These are phyloP conservation scores for Eupithecia dodoneata DNA, from an alignment of 2,888 invertebrate species.

Conservation along the genomic window DNA sequence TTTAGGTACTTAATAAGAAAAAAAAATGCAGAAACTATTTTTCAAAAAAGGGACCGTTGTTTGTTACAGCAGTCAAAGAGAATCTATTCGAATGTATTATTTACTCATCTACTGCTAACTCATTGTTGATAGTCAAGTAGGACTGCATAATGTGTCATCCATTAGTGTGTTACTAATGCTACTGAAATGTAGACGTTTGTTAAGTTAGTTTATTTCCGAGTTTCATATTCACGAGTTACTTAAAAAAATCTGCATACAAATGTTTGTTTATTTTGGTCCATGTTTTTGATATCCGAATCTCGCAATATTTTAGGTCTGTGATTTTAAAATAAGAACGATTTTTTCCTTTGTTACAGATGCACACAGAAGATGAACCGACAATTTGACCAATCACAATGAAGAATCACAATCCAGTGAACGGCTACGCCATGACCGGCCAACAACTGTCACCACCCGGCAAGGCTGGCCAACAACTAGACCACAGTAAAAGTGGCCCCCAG, in stretches of 20 bases:
- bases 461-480: neutral
- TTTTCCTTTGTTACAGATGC: slow-evolving; percentile 74
- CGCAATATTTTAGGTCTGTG: neutral
- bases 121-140: neutral
- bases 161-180: neutral
- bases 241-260: neutral
- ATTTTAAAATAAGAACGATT: neutral
- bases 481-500: neutral
- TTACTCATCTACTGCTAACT: neutral
- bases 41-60: too few relatives aligned
- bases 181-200: neutral
- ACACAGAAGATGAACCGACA: slow-evolving; percentile 63
- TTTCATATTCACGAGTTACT: neutral
- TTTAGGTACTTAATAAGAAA: too few relatives aligned
- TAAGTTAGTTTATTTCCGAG: neutral
- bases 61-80: neutral
- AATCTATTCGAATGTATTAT: neutral
- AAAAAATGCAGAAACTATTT: too few relatives aligned
- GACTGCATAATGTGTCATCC: neutral
- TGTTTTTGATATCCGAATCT: neutral
- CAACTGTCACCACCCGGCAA: slow-evolving; percentile 58
- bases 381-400: slow-evolving; percentile 66
- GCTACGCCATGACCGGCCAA: slow-evolving; percentile 42
- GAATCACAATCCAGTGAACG: slow-evolving; percentile 60
- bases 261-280: neutral